Evolutionary conservation across 2,797 vertebrate species (phyloP).

Genomic region (Yasuhikotakia modesta): DNA sequence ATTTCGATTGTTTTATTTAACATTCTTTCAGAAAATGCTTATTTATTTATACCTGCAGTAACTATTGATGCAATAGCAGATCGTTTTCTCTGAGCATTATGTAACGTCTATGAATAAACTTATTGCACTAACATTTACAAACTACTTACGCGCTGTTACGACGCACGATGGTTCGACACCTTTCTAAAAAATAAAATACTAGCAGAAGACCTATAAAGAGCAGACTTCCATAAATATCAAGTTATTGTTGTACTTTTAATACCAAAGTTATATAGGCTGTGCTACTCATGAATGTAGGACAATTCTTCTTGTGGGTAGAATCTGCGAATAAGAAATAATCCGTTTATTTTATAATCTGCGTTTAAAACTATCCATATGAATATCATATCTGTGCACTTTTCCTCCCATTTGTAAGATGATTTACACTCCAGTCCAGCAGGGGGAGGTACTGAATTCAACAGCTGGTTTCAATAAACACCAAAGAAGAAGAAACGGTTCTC

Average conservation of each 20-base stretch:
- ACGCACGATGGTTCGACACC: neutral
- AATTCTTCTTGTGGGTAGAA: neutral
- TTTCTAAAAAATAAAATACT: neutral
- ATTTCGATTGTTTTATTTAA: neutral
- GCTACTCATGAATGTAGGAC: too few species aligned
- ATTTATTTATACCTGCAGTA: neutral
- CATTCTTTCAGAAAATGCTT: neutral
- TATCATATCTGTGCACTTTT: neutral
- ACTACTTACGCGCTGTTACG: neutral
- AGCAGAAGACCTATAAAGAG: neutral
- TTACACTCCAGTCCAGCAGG: too few species aligned
- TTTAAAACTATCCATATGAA: neutral
- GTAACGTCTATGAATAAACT: neutral
- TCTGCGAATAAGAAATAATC: neutral
- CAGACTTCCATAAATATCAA: neutral
- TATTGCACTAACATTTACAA: neutral
- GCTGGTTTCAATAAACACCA: too few species aligned
- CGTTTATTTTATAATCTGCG: neutral
- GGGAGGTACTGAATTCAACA: too few species aligned
- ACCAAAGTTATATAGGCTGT: neutral
- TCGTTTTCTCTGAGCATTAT: neutral
- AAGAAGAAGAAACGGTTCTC: too few species aligned
- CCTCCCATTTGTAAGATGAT: too few species aligned
- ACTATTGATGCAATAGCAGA: neutral
- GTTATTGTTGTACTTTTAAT: neutral